Percentiles rank a stretch among this genome's conserved stretches.
Conservation (phyloP, 1,140 invertebrate genomes). For the Plectus sambesii region DNA sequence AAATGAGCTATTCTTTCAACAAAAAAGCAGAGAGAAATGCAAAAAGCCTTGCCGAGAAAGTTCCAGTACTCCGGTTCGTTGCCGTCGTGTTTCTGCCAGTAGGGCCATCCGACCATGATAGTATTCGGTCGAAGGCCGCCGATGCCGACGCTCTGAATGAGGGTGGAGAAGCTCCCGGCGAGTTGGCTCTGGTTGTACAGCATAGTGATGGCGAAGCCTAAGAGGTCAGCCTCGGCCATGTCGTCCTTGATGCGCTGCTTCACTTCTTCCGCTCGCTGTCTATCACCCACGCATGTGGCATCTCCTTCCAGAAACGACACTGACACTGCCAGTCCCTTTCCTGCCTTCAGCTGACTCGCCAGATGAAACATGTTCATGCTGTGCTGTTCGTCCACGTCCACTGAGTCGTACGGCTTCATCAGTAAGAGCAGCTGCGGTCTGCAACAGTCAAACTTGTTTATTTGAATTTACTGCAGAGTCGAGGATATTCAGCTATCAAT, state of each 20-base stretch:
- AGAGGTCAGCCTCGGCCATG: constrained; percentile 30
- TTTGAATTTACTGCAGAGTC: too few relatives aligned
- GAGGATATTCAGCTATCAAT: too few relatives aligned
- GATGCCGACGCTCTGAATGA: constrained; percentile 81
- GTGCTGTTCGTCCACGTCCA: constrained; percentile 38
- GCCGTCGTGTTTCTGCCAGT: too few relatives aligned
- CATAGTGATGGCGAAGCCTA: constrained; percentile 39
- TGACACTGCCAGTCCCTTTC: constrained; percentile 75
- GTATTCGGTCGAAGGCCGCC: constrained; percentile 97
- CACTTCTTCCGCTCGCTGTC: constrained; percentile 28
- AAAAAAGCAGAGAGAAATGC: too few relatives aligned
- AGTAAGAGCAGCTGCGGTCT: constrained; percentile 47
- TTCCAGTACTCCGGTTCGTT: too few relatives aligned
- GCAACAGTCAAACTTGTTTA: too few relatives aligned
- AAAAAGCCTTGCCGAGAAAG: too few relatives aligned
- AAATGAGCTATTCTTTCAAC: too few relatives aligned
- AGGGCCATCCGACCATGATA: constrained; percentile 92
- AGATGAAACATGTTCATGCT: constrained; percentile 41
- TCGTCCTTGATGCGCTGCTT: constrained; percentile 38
- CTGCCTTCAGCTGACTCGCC: constrained; percentile 44
- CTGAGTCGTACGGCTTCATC: constrained; percentile 36
- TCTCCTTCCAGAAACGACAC: constrained; percentile 71
- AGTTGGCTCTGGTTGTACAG: constrained; percentile 46
- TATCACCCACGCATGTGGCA: constrained; percentile 31
- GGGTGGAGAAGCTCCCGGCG: constrained; percentile 59